phyloP scores from a whole-genome alignment of 1,140 invertebrate species.

The Phortica variegata region DNA sequence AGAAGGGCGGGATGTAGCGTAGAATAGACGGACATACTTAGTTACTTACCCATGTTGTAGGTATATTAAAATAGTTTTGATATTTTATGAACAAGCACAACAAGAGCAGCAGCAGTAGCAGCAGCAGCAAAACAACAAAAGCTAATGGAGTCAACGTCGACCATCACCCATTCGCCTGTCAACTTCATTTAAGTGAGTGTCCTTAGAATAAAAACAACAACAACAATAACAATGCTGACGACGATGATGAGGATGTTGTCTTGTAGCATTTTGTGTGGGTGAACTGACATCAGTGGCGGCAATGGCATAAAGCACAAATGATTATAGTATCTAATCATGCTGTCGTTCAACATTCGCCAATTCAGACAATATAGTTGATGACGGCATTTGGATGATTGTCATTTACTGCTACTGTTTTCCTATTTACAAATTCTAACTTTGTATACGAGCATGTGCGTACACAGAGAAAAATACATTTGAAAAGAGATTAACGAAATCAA shows the following conservation, averaged over 20 bases:
- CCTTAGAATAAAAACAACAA: too few species aligned
- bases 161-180: too few species aligned
- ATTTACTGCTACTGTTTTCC: constrained; percentile 28
- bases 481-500: too few species aligned
- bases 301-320: constrained; percentile 48
- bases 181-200: too few species aligned
- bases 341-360: constrained; percentile 33
- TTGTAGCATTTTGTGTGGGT: too few species aligned
- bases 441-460: too few species aligned
- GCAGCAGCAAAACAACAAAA: too few species aligned
- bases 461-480: constrained; percentile 11
- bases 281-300: neutral
- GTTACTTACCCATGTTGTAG: too few species aligned
- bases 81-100: constrained; percentile 26
- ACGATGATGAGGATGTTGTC: neutral
- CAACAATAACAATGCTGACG: neutral
- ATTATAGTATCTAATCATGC: constrained; percentile 55
- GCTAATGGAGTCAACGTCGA: too few species aligned
- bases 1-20: too few species aligned
- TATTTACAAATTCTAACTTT: too few species aligned
- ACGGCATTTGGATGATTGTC: constrained; percentile 49
- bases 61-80: constrained; percentile 35
- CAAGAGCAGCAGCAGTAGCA: constrained; percentile 4
- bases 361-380: constrained; percentile 47
- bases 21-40: too few species aligned